These are phyloP conservation scores for Eurois occulta DNA, from an alignment of 2,888 invertebrate genomes.

Conservation along the genomic window DNA sequence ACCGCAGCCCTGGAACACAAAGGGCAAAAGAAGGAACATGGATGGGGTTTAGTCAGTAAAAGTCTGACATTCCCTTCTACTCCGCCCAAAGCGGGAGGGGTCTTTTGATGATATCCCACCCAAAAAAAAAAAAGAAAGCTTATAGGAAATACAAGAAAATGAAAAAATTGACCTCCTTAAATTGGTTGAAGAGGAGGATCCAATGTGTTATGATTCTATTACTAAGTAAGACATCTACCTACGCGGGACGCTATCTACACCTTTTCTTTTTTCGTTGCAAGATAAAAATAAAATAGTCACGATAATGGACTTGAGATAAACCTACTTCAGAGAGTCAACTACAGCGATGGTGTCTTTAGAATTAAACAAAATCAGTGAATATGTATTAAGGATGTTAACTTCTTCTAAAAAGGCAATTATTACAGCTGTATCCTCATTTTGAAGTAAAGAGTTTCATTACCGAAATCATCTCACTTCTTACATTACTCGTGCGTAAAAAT, in stretches of 20 bases:
- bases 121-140: too few relatives aligned
- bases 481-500: conserved; percentile 13
- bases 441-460: conserved; percentile 2
- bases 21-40: too few relatives aligned
- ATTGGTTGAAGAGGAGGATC: background rate
- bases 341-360: background rate
- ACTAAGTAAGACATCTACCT: background rate
- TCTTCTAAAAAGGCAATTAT: conserved; percentile 29
- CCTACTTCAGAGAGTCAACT: background rate
- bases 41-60: too few relatives aligned
- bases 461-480: background rate
- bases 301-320: background rate
- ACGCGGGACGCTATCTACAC: background rate
- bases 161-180: background rate
- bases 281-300: background rate
- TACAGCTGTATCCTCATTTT: conserved; percentile 1
- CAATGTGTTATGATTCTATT: background rate
- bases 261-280: background rate
- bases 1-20: too few relatives aligned
- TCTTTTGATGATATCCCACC: too few relatives aligned
- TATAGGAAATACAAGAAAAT: too few relatives aligned
- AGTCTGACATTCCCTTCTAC: too few relatives aligned
- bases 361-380: conserved; percentile 6
- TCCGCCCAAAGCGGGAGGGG: too few relatives aligned
- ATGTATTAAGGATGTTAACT: conserved; percentile 30